phyloP scores from a whole-genome alignment of 2,888 invertebrate genomes.

The Apocheima hispidaria region DNA sequence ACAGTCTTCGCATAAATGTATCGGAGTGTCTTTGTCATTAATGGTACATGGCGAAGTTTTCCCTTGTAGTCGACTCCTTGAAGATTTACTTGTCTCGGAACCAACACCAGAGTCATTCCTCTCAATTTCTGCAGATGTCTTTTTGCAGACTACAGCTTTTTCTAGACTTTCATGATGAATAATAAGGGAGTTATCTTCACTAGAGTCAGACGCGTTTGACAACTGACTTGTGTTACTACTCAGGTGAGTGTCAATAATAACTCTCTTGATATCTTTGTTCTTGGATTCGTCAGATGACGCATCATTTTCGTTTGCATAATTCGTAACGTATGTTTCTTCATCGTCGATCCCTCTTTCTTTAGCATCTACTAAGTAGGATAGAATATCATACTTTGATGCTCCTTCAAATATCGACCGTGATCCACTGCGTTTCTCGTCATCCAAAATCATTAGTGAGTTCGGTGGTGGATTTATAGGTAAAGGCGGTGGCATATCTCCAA shows the following conservation, averaged over 20 bases:
- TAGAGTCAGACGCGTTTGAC: conserved; percentile 94
- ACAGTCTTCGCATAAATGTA: conserved; percentile 94
- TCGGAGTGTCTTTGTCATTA: conserved; percentile 86
- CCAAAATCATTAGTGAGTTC: conserved; percentile 87
- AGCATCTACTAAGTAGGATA: conserved; percentile 95
- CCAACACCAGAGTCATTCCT: conserved; percentile 97
- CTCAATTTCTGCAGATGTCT: conserved; percentile 92
- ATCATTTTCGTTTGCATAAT: conserved; percentile 83
- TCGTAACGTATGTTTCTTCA: conserved; percentile 90
- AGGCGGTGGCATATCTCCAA: conserved; percentile 91
- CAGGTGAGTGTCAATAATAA: conserved; percentile 73
- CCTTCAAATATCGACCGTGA: conserved; percentile 91
- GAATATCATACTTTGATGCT: conserved; percentile 95
- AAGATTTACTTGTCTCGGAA: conserved; percentile 95
- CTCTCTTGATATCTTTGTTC: conserved; percentile 85
- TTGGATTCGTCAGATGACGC: conserved; percentile 83
- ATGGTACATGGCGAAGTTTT: conserved; percentile 82
- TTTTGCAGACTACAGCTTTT: conserved; percentile 84
- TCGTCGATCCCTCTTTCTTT: conserved; percentile 91
- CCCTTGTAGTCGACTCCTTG: conserved; percentile 90
- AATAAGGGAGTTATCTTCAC: conserved; percentile 92
- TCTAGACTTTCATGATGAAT: conserved; percentile 86
- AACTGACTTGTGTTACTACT: conserved; percentile 91
- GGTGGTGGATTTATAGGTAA: conserved; percentile 93
- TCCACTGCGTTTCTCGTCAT: conserved; percentile 90